These are phyloP conservation scores for Sinodicranocentrus sp. DNA, from an alignment of 2,888 invertebrate species.

Conservation along the genomic window DNA sequence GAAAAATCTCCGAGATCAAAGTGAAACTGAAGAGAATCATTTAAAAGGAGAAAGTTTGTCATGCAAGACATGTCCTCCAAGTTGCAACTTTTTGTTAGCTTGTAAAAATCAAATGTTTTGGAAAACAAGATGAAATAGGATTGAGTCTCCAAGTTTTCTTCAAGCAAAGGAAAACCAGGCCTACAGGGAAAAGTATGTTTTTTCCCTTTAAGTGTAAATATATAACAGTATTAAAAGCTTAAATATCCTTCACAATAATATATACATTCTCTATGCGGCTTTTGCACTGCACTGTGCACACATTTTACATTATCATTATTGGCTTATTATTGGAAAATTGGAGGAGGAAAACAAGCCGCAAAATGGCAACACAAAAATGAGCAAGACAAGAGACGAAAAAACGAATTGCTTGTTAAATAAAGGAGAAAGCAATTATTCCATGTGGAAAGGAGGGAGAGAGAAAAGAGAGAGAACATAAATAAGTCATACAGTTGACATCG, in stretches of 20 bases:
- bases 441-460: conserved; percentile 15
- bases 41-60: neutral
- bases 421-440: conserved; percentile 35
- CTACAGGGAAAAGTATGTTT: neutral
- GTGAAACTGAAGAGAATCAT: neutral
- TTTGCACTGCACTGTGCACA: too few species aligned
- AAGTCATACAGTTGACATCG: conserved; percentile 71
- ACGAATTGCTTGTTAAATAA: conserved; percentile 22
- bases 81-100: conserved; percentile 16
- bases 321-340: conserved; percentile 45
- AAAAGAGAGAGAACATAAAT: conserved; percentile 45
- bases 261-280: too few species aligned
- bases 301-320: conserved; percentile 48
- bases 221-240: conserved; percentile 1
- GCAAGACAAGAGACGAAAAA: conserved; percentile 11
- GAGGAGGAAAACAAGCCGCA: conserved; percentile 4
- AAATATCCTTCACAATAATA: too few species aligned
- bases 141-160: neutral
- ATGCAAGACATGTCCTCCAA: neutral
- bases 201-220: conserved; percentile 1
- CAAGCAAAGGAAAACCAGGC: conserved; percentile 8
- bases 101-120: conserved; percentile 50
- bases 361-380: neutral
- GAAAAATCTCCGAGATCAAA: conserved; percentile 38
- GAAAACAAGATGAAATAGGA: conserved; percentile 30